These are phyloP conservation scores for Hycleus phaleratus DNA, from an alignment of 1,140 invertebrate species.

Conservation along the genomic window DNA sequence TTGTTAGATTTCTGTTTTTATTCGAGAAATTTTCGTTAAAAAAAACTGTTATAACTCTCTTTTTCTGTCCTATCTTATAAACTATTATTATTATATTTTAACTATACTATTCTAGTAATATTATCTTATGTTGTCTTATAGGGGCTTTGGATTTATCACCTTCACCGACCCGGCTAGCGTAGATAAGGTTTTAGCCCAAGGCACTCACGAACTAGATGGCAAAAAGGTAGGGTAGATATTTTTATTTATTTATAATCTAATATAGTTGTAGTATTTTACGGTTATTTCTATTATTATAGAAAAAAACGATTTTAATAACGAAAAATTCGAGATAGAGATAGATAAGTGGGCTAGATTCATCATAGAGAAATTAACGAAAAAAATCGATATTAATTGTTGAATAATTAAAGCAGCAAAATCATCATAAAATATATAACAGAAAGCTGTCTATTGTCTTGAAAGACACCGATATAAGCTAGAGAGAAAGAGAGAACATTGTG, in stretches of 20 bases:
- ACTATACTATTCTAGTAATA: constrained; percentile 25
- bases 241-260: constrained; percentile 14
- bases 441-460: too few relatives aligned
- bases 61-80: not conserved
- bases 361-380: too few relatives aligned
- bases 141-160: constrained; percentile 96
- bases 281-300: too few relatives aligned
- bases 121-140: constrained; percentile 57
- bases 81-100: not conserved
- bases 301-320: too few relatives aligned
- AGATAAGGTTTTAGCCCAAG: constrained; percentile 90
- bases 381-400: too few relatives aligned
- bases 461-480: too few relatives aligned
- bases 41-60: too few relatives aligned
- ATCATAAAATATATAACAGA: too few relatives aligned
- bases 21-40: too few relatives aligned
- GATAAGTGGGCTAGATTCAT: constrained; percentile 3
- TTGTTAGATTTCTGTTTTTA: too few relatives aligned
- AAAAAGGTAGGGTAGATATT: constrained; percentile 71
- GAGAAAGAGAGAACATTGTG: too few relatives aligned
- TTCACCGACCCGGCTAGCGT: constrained; percentile 88
- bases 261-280: not conserved
- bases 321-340: constrained; percentile 7
- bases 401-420: too few relatives aligned
- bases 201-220: constrained; percentile 88